Evolutionary conservation across 2,888 invertebrate species (phyloP).

Genomic region (Epinotia bilunana): DNA sequence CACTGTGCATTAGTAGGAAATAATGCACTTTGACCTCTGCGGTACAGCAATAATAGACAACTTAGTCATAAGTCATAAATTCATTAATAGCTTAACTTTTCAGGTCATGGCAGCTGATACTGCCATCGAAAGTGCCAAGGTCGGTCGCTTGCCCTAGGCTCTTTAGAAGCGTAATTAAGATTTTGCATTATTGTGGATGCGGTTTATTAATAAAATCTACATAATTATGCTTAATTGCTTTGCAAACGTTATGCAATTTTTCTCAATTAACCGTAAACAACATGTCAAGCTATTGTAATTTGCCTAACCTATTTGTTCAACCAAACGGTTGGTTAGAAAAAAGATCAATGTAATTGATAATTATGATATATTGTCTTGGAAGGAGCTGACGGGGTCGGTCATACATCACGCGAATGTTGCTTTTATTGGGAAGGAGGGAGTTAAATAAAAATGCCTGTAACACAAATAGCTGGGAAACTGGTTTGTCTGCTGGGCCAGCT

Average conservation of each 20-base stretch:
- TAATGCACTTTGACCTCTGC: slow-evolving; percentile 48
- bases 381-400: slow-evolving; percentile 43
- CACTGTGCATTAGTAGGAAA: slow-evolving; percentile 40
- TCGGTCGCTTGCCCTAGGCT: slow-evolving; percentile 36
- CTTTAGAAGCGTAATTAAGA: slow-evolving; percentile 22
- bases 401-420: slow-evolving; percentile 52
- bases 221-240: slow-evolving; percentile 33
- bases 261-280: slow-evolving; percentile 5
- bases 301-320: slow-evolving; percentile 28
- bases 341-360: slow-evolving; percentile 37
- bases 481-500: slow-evolving; percentile 54
- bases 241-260: slow-evolving; percentile 25
- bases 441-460: slow-evolving; percentile 51
- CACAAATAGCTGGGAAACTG: slow-evolving; percentile 51
- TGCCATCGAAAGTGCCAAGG: slow-evolving; percentile 41
- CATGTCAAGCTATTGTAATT: slow-evolving; percentile 11
- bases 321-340: slow-evolving; percentile 24
- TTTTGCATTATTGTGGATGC: slow-evolving; percentile 35
- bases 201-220: slow-evolving; percentile 28
- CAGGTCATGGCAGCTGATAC: slow-evolving; percentile 50
- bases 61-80: slow-evolving; percentile 40
- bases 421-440: slow-evolving; percentile 53
- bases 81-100: slow-evolving; percentile 45
- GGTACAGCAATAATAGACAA: slow-evolving; percentile 41
- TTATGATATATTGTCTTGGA: slow-evolving; percentile 37